Percentiles rank a stretch among this genome's conserved stretches.
These are phyloP conservation scores for Odocoileus hemionus DNA, from an alignment of 2,113 vertebrate species.

Conservation along the genomic window DNA sequence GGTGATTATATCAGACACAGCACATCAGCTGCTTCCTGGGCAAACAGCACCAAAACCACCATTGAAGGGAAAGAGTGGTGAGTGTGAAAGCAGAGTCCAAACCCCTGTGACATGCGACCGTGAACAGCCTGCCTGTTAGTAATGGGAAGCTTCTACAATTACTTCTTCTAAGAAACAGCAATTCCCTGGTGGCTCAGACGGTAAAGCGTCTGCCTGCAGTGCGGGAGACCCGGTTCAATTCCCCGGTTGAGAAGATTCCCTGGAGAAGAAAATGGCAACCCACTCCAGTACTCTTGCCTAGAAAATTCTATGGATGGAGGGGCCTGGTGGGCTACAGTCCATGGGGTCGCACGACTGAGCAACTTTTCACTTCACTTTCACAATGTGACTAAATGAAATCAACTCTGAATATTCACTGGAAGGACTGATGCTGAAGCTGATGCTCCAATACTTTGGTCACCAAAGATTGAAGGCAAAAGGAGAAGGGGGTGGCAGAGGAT, in stretches of 20 bases:
- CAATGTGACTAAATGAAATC: neutral
- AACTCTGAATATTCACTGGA: neutral
- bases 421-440: neutral
- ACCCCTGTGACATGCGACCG: rapidly evolving
- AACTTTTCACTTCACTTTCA: no score
- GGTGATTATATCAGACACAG: neutral
- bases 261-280: no score
- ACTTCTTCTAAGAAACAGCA: neutral
- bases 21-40: neutral
- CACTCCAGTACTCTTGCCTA: no score
- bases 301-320: no score
- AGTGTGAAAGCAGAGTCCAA: neutral
- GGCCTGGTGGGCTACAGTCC: no score
- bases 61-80: rapidly evolving
- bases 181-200: no score
- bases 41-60: neutral
- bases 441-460: neutral
- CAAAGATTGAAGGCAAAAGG: neutral
- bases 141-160: neutral
- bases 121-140: neutral
- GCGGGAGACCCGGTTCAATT: no score
- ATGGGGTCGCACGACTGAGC: no score
- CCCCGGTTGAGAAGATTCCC: no score
- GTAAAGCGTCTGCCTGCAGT: no score
- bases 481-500: neutral